Conservation (phyloP, 1,140 invertebrate species). For the Temnothorax nylanderi region DNA sequence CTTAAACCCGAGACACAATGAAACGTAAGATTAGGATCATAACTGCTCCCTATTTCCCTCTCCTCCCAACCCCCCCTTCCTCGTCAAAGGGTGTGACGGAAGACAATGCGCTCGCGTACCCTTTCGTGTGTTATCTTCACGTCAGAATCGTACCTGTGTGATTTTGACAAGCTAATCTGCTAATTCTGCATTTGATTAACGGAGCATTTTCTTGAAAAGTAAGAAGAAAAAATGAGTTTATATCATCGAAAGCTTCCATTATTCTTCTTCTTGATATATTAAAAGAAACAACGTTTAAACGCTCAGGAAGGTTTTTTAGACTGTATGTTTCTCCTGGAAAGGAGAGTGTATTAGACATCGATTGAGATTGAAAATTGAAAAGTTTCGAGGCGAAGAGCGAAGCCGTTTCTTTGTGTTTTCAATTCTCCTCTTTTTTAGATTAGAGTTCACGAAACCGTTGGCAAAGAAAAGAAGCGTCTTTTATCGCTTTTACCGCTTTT, state of each 20-base stretch:
- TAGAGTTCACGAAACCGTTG: conserved; percentile 13
- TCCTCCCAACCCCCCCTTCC: background rate
- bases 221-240: background rate
- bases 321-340: background rate
- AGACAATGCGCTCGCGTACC: background rate
- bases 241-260: background rate
- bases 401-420: background rate
- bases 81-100: background rate
- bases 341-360: background rate
- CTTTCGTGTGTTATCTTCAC: background rate
- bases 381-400: background rate
- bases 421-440: background rate
- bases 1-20: conserved; percentile 24
- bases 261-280: background rate
- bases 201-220: background rate
- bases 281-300: background rate
- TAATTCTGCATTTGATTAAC: background rate
- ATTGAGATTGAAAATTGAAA: background rate
- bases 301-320: background rate
- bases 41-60: background rate
- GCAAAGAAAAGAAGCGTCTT: background rate
- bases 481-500: conserved; percentile 30
- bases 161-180: background rate
- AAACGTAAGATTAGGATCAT: conserved; percentile 20
- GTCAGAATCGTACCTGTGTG: background rate